Evolutionary conservation across 2,888 invertebrate genomes (phyloP).

Genomic region (Eledone cirrhosa): DNA sequence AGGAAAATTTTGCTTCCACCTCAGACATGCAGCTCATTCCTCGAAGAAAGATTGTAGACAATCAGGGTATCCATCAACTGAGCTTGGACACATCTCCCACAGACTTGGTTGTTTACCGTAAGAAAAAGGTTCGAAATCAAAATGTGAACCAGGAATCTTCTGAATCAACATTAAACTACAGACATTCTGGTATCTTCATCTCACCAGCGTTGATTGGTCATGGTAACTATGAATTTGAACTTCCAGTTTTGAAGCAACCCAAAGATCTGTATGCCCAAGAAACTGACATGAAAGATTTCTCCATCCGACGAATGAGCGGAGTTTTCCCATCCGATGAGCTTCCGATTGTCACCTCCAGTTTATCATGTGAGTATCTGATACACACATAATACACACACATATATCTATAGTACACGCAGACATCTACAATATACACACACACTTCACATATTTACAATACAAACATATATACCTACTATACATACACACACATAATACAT

Average conservation of each 20-base stretch:
- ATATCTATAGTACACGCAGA: too few relatives aligned
- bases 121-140: not conserved
- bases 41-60: slow-evolving; percentile 3
- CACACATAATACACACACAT: too few relatives aligned
- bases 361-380: not conserved
- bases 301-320: slow-evolving; percentile 12
- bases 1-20: not conserved
- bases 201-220: not conserved
- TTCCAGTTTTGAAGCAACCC: slow-evolving; percentile 18
- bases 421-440: too few relatives aligned
- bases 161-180: slow-evolving; percentile 15
- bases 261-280: slow-evolving; percentile 20
- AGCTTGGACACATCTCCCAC: not conserved
- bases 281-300: slow-evolving; percentile 23
- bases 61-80: not conserved
- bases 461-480: too few relatives aligned
- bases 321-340: not conserved
- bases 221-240: slow-evolving; percentile 19
- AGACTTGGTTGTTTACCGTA: not conserved
- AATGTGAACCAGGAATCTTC: not conserved
- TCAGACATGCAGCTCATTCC: not conserved
- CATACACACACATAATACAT: too few relatives aligned
- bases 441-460: too few relatives aligned
- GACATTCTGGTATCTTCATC: slow-evolving; percentile 13
- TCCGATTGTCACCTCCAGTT: not conserved